Evolutionary conservation across 2,888 invertebrate species (phyloP), one percentile per base, ranked within the genome.

Genomic region (Platerodrilus igneus): DNA sequence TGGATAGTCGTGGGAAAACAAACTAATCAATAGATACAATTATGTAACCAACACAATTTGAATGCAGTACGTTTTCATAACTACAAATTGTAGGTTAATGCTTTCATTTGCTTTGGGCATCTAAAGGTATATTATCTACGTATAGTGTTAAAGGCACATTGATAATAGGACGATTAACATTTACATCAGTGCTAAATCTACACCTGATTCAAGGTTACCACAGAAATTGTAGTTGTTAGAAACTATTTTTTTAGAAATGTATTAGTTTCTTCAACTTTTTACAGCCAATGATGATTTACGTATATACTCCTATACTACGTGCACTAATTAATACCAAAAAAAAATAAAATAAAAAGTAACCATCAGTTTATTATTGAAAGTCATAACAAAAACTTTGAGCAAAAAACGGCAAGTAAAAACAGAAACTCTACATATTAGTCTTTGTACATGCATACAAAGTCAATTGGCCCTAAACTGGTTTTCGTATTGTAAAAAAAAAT

Each of bases 351-450:
- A 44, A 47, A 41, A 36, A 26, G 41, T 35, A 41, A 46, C 40
- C 39, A 50, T 47, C 50, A 50, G 35, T 51, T 51, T 51, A 51
- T 48, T 30, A 19, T 28, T 28, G 47, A 48, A 37, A 38, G 36
- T 46, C 37, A 41, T 47, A 47, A 52, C 47, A 48, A 50, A 50
- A 52, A 43, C 34, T 40, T 41, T 49, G 49, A 47, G 47, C 47
- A 49, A 49, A 37, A 47, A 47, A 44, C 45, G 41, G 52, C 57
- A 59, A 58, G 52, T 56, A 55, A 48, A 58, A 58, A 57, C 53
- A 58, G 57, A 55, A 53, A 60, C 56, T 58, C 58, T 60, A 60
- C 52, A 57, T 57, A 58, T 59, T 59, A 53, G 53, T 58, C 55
- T 63, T 64, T 63, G 62, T 63, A 63, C 63, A 58, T 52, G 52